phyloP scores from a whole-genome alignment of 2,113 vertebrate genomes.

The Budorcas taxicolor region DNA sequence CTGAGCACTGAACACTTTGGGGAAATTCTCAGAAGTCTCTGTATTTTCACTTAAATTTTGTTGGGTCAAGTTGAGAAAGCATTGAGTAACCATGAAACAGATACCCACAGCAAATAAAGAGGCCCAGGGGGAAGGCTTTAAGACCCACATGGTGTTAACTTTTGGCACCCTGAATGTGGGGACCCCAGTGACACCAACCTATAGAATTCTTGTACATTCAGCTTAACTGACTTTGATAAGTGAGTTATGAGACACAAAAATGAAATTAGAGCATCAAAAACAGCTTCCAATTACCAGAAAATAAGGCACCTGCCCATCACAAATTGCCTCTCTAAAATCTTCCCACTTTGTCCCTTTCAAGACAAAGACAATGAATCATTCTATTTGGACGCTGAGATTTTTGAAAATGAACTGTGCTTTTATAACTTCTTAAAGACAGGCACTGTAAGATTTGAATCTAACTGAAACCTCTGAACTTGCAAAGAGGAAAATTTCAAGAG shows the following conservation, averaged over 20 bases:
- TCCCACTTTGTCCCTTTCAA: conserved; percentile 30
- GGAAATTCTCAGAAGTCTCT: not conserved
- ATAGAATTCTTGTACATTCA: not conserved
- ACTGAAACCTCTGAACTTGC: conserved; percentile 57
- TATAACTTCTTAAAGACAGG: conserved; percentile 2
- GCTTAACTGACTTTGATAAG: not conserved
- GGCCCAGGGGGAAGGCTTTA: not conserved
- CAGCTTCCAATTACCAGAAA: conserved; percentile 37
- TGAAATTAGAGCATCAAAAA: conserved; percentile 29
- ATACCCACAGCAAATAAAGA: not conserved
- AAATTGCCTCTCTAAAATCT: conserved; percentile 6
- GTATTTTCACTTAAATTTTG: not conserved
- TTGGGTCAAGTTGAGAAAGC: not conserved
- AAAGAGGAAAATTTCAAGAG: conserved; percentile 45
- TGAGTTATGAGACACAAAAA: not conserved
- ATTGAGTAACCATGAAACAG: not conserved
- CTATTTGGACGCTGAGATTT: not conserved
- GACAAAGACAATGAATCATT: conserved; percentile 22
- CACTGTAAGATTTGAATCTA: conserved; percentile 54
- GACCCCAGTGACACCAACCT: not conserved
- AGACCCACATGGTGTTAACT: not conserved
- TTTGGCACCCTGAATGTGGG: not conserved
- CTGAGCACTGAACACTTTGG: not conserved
- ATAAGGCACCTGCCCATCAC: not conserved
- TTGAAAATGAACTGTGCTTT: conserved; percentile 6